Conservation (phyloP, 1,140 invertebrate species). For the Euglossa dilemma region DNA sequence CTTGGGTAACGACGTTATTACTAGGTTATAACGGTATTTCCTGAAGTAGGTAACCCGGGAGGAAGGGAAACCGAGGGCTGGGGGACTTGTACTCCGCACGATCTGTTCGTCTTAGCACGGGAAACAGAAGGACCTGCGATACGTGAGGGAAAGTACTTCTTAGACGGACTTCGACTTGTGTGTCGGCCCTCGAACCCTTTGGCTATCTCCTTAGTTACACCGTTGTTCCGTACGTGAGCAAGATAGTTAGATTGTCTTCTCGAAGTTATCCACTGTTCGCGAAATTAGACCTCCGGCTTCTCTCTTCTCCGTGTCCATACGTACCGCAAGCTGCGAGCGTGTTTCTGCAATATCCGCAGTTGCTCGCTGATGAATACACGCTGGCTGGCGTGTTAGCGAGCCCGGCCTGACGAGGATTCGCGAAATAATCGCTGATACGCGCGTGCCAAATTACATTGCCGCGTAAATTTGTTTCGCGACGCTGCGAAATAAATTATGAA, state of each 20-base stretch:
- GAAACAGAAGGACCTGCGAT: slow-evolving; percentile 37
- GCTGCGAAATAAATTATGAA: slow-evolving; percentile 57
- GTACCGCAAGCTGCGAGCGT: slow-evolving; percentile 44
- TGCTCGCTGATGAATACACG: slow-evolving; percentile 41
- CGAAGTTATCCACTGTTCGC: slow-evolving; percentile 60
- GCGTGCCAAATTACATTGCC: slow-evolving; percentile 33
- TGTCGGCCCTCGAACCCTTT: slow-evolving; percentile 42
- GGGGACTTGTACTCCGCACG: not conserved
- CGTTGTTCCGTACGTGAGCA: slow-evolving; percentile 57
- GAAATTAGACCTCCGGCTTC: slow-evolving; percentile 55
- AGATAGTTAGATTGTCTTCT: slow-evolving; percentile 69
- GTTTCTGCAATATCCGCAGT: slow-evolving; percentile 54
- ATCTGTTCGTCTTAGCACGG: slow-evolving; percentile 29
- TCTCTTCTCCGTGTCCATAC: slow-evolving; percentile 46
- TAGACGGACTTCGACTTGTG: slow-evolving; percentile 54
- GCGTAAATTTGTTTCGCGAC: slow-evolving; percentile 32
- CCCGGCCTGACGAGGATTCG: not conserved
- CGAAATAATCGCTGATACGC: slow-evolving; percentile 37
- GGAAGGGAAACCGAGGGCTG: no score
- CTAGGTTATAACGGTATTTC: not conserved
- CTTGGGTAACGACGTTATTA: not conserved
- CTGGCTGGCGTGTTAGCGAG: not conserved
- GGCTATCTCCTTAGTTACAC: slow-evolving; percentile 60
- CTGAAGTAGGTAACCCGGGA: not conserved
- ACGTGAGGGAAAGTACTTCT: slow-evolving; percentile 51